A percentile compares a stretch with the other conserved stretches of the same genome.
phyloP scores from a whole-genome alignment of 1,140 invertebrate species.

The Hydropsyche tenuis region DNA sequence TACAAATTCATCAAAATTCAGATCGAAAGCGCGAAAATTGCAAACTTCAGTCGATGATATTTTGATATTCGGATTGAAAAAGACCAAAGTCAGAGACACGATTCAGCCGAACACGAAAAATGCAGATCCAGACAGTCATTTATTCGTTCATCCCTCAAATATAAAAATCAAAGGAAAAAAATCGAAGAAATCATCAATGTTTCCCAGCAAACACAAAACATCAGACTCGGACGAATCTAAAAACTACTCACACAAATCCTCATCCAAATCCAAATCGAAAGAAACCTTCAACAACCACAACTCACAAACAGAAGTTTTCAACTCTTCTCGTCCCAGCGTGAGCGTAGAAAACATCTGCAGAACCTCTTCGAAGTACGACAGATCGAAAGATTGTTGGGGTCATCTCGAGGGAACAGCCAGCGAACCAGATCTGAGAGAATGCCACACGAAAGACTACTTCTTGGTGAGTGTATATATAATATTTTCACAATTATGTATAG shows the following conservation, averaged over 20 bases:
- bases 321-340: slow-evolving; percentile 58
- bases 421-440: slow-evolving; percentile 56
- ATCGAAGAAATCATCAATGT: slow-evolving; percentile 55
- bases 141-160: slow-evolving; percentile 57
- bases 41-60: slow-evolving; percentile 61
- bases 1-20: slow-evolving; percentile 52
- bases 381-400: slow-evolving; percentile 38
- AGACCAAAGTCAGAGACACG: slow-evolving; percentile 47
- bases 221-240: slow-evolving; percentile 25
- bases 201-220: slow-evolving; percentile 55
- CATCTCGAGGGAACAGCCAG: slow-evolving; percentile 54
- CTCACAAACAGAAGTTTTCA: slow-evolving; percentile 68
- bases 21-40: slow-evolving; percentile 45
- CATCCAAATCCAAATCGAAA: neutral
- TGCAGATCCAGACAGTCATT: slow-evolving; percentile 48
- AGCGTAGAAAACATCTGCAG: slow-evolving; percentile 65
- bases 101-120: slow-evolving; percentile 47
- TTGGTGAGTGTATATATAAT: slow-evolving; percentile 34
- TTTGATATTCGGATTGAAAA: slow-evolving; percentile 56
- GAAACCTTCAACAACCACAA: slow-evolving; percentile 52
- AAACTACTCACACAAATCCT: neutral
- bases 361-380: slow-evolving; percentile 34
- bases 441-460: slow-evolving; percentile 37
- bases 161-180: slow-evolving; percentile 56
- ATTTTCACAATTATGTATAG: neutral